Evolutionary conservation across 2,888 invertebrate species (phyloP).

Genomic region (Diloba caeruleocephala): DNA sequence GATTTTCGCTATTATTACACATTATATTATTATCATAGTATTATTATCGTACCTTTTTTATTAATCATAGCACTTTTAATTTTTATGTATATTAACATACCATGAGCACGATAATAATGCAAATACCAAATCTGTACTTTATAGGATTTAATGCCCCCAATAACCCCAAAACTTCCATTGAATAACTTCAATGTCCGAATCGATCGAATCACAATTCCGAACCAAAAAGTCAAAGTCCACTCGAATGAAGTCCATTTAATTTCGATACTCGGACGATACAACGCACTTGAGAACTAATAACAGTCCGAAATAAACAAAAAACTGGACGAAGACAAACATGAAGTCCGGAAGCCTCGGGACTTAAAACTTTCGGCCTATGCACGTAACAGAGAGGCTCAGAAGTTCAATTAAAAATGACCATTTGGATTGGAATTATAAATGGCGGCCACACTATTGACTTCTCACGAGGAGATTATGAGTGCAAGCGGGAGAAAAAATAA

Average conservation of each 20-base stretch:
- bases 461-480: no score
- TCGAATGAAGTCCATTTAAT: conserved; percentile 8
- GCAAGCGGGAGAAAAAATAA: no score
- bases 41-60: no score
- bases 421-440: no score
- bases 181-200: conserved; percentile 7
- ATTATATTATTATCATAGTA: no score
- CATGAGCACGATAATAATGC: no score
- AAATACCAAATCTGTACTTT: no score
- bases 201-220: not conserved
- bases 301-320: conserved; percentile 48
- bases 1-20: no score
- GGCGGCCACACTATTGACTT: no score
- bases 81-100: no score
- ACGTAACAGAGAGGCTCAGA: conserved; percentile 5
- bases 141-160: not conserved
- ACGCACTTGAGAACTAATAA: conserved; percentile 40
- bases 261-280: conserved; percentile 36
- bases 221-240: conserved; percentile 7
- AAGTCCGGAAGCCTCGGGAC: conserved; percentile 21
- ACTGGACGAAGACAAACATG: conserved; percentile 47
- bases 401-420: no score
- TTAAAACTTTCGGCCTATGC: conserved; percentile 39
- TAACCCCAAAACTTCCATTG: not conserved
- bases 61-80: no score